Evolutionary conservation across 2,113 vertebrate species (phyloP), one percentile per base, ranked within the genome.

Genomic region (Crotalus horridus): DNA sequence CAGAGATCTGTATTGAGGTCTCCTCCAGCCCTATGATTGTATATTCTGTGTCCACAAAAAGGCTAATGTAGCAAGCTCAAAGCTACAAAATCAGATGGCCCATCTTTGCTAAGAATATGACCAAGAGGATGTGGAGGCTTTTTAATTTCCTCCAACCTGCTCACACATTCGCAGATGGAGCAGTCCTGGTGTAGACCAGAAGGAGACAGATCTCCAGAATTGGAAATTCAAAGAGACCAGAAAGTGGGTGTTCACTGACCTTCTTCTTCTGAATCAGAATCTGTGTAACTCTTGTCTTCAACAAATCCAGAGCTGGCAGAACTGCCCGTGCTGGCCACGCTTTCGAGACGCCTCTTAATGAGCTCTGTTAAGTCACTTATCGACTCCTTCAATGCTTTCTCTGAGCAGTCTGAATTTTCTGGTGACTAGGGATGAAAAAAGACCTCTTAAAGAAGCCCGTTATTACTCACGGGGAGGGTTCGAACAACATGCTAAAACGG

Each of bases 251-350:
- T 94, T 51, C 48, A 33, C 23, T 96, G 98, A 99, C 99, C 98
- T 98, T 99, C 99, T 97, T 99, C 99, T 94, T 99, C 99, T 95
- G 99, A 99, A 95, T 99, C 99, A 1, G 98, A 98, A 95, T 99
- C 99, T 0, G 98, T 99, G 97, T 99, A 99, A 95, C 98, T 99
- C 98, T 99, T 99, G 96, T 99, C 99, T 97, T 99, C 99, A 94
- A 99, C 98, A 93, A 99, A 99, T 89, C 99, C 99, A 1, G 99
- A 99, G 96, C 98, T 99, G 86, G 98, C 98, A 1, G 99, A 99
- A 95, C 99, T 99, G 94, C 98, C 98, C 0, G 98, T 99, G 97
- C 99, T 99, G 91, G 99, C 99, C 93, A 99, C 98, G 0, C 99
- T 99, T 97, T 99, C 98, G 10, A 99, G 97, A 58, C 98, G 98